Evolutionary conservation across 2,797 vertebrate species (phyloP).

Genomic region (Etheostoma nigrum): DNA sequence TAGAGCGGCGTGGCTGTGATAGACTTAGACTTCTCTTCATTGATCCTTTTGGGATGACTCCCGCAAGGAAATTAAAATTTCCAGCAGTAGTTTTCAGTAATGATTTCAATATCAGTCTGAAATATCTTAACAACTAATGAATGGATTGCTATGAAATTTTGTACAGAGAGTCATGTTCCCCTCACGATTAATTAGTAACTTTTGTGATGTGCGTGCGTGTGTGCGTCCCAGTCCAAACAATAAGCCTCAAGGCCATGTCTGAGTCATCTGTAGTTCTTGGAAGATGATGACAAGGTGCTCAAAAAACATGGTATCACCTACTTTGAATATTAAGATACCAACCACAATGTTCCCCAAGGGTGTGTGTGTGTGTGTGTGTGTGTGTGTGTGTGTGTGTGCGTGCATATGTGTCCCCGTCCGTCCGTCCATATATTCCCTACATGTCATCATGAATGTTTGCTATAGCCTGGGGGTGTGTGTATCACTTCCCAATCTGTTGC

Average conservation of each 20-base stretch:
- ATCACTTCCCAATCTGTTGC: conserved; percentile 52
- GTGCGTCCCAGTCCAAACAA: conserved; percentile 51
- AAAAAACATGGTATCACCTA: conserved; percentile 9
- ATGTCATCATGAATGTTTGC: conserved; percentile 40
- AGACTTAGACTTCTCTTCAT: no score
- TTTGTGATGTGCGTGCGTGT: conserved; percentile 10
- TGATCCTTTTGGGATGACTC: no score
- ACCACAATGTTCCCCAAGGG: conserved; percentile 5
- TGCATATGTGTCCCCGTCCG: conserved; percentile 8
- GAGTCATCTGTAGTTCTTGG: conserved; percentile 70
- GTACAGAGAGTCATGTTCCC: not conserved
- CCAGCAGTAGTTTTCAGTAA: no score
- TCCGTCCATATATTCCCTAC: conserved; percentile 1
- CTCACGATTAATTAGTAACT: not conserved
- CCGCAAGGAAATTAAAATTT: no score
- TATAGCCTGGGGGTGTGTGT: conserved; percentile 17
- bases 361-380: conserved; percentile 4
- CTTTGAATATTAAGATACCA: no score
- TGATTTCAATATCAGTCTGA: no score
- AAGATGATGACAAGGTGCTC: conserved; percentile 62
- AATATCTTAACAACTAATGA: no score
- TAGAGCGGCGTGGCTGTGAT: not conserved
- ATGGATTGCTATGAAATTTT: conserved; percentile 1
- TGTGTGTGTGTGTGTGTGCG: conserved; percentile 5
- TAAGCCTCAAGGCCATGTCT: conserved; percentile 67